phyloP scores from a whole-genome alignment of 2,888 invertebrate genomes.

The Caenorhabditis sp. region DNA sequence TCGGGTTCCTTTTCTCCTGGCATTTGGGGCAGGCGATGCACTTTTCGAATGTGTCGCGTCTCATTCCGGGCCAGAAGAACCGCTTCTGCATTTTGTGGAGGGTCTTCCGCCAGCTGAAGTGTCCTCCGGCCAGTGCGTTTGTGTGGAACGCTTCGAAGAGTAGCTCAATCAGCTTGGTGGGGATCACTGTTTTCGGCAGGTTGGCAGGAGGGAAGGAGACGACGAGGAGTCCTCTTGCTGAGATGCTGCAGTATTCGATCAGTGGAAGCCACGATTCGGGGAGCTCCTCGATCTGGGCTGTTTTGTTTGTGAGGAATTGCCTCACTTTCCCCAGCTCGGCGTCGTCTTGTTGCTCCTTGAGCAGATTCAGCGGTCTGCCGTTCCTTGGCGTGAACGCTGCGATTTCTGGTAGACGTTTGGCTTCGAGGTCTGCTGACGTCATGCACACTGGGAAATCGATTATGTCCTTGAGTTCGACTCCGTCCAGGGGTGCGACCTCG shows the following conservation, averaged over 20 bases:
- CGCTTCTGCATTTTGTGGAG: conserved; percentile 27
- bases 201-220: not conserved
- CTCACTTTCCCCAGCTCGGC: not conserved
- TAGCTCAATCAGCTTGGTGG: not conserved
- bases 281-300: too few species aligned
- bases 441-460: conserved; percentile 56
- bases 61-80: conserved; percentile 56
- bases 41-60: conserved; percentile 14
- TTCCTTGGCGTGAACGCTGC: not conserved
- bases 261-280: too few species aligned
- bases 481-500: not conserved
- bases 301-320: too few species aligned
- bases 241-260: not conserved
- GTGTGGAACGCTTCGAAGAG: conserved; percentile 55
- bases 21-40: conserved; percentile 43
- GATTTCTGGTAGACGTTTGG: too few species aligned
- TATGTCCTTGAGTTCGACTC: conserved; percentile 37
- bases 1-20: conserved; percentile 35
- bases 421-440: too few species aligned
- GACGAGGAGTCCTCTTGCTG: too few species aligned
- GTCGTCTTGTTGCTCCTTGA: conserved; percentile 9
- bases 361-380: not conserved
- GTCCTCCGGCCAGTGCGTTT: conserved; percentile 51
- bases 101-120: conserved; percentile 48
- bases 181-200: conserved; percentile 9